A percentile compares a stretch with the other conserved stretches of the same genome.
Evolutionary conservation across 2,113 vertebrate species (phyloP).

Genomic region (Nematolebias whitei): DNA sequence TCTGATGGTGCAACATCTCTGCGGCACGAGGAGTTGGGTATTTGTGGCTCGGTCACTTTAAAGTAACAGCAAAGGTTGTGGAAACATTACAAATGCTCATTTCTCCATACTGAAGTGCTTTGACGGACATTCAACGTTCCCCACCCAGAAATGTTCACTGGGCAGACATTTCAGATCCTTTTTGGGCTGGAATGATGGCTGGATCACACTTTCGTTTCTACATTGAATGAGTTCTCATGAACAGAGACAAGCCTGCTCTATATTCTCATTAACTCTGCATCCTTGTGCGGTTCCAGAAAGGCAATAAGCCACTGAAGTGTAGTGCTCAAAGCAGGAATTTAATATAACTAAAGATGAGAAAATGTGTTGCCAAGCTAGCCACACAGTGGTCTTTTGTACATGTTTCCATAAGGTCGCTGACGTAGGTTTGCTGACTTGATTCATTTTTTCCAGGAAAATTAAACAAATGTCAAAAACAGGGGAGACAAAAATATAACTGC

Average conservation of each 20-base stretch:
- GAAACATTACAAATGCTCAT: conserved; percentile 13
- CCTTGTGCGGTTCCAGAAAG: conserved; percentile 38
- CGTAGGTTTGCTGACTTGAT: conserved; percentile 26
- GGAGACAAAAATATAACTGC: conserved; percentile 11
- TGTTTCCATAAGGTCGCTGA: conserved; percentile 64
- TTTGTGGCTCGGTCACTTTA: conserved; percentile 16
- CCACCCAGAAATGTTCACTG: conserved; percentile 38
- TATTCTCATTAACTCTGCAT: conserved; percentile 56
- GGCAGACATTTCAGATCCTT: conserved; percentile 52
- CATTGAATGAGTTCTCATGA: conserved; percentile 38
- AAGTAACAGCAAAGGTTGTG: conserved; percentile 14
- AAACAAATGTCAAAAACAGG: conserved; percentile 44
- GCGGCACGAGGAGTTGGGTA: conserved; percentile 9
- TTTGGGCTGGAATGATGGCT: conserved; percentile 46
- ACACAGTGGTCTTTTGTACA: conserved; percentile 64
- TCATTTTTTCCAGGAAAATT: conserved; percentile 42
- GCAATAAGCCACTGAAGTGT: conserved; percentile 61
- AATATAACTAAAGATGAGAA: conserved; percentile 60
- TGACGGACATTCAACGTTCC: conserved; percentile 34
- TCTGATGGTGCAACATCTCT: not conserved
- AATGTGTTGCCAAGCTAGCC: conserved; percentile 57
- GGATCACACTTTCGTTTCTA: conserved; percentile 24
- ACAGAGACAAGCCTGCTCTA: conserved; percentile 55
- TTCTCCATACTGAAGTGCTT: conserved; percentile 25
- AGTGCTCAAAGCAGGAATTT: conserved; percentile 37